Conservation (phyloP, 2,888 invertebrate genomes). For the Andrena haemorrhoa region DNA sequence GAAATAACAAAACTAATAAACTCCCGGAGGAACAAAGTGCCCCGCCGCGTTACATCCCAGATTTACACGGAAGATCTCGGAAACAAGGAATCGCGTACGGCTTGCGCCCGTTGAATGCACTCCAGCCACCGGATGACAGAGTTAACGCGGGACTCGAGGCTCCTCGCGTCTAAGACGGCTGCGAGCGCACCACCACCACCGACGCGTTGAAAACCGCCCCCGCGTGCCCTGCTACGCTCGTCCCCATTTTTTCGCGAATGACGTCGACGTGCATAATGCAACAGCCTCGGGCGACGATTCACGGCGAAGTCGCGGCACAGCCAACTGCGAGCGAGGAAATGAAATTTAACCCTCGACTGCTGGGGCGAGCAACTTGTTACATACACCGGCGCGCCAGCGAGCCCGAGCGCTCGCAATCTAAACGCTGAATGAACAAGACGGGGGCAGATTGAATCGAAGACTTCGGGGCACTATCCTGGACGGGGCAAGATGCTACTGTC, state of each 20-base stretch:
- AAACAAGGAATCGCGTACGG: slow-evolving; percentile 40
- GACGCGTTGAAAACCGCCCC: slow-evolving; percentile 27
- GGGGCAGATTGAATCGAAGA: background rate
- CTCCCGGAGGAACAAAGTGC: slow-evolving; percentile 41
- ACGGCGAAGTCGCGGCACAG: slow-evolving; percentile 9
- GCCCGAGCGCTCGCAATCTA: background rate
- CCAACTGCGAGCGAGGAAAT: slow-evolving; percentile 4
- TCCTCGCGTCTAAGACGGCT: slow-evolving; percentile 30
- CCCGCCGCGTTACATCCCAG: slow-evolving; percentile 24
- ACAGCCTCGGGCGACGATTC: slow-evolving; percentile 11
- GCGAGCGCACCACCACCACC: slow-evolving; percentile 18
- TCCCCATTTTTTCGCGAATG: slow-evolving; percentile 34
- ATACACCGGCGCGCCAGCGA: background rate
- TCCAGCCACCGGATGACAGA: slow-evolving; percentile 41
- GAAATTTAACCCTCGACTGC: slow-evolving; percentile 33
- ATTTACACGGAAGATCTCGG: slow-evolving; percentile 40
- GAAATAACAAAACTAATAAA: slow-evolving; percentile 59
- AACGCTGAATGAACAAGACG: background rate
- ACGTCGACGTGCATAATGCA: slow-evolving; percentile 34
- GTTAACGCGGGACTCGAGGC: slow-evolving; percentile 34
- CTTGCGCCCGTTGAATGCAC: slow-evolving; percentile 43
- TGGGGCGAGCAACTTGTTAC: background rate
- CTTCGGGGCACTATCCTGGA: background rate
- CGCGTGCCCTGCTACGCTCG: slow-evolving; percentile 4
- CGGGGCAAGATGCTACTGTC: too few species aligned